phyloP scores from a whole-genome alignment of 2,113 vertebrate species.

The Scopus umbretta region DNA sequence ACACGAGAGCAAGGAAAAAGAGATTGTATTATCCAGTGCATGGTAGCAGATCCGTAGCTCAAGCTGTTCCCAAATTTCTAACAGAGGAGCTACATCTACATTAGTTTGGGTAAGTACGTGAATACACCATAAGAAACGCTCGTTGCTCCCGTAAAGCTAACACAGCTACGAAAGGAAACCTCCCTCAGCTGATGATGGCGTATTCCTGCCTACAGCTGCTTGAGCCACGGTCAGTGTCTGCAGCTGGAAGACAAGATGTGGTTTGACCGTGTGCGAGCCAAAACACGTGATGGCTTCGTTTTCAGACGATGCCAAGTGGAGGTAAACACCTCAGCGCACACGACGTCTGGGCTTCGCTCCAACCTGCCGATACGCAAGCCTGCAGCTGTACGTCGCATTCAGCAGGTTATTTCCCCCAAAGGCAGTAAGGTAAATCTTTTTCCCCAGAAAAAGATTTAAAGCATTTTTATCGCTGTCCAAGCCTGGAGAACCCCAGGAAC shows the following conservation, averaged over 20 bases:
- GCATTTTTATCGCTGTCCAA: neutral
- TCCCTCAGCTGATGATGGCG: too few species aligned
- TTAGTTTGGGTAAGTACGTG: too few species aligned
- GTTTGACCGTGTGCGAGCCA: neutral
- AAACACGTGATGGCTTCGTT: neutral
- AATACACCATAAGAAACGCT: neutral
- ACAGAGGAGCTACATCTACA: rapidly evolving
- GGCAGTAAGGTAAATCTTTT: too few species aligned
- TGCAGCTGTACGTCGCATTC: rapidly evolving
- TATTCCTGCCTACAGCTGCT: neutral
- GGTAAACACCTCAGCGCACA: neutral
- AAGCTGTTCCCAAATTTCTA: neutral
- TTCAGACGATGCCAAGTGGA: neutral
- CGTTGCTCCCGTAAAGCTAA: neutral
- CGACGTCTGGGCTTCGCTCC: rapidly evolving
- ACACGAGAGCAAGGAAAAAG: neutral
- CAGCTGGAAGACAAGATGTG: neutral
- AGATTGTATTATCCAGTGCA: neutral
- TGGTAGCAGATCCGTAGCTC: neutral
- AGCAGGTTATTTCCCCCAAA: neutral
- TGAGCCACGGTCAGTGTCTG: rapidly evolving
- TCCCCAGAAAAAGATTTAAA: rapidly evolving
- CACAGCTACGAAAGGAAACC: neutral
- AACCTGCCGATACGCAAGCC: neutral
- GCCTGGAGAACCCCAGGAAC: neutral